Evolutionary conservation across 2,888 invertebrate genomes (phyloP).

Genomic region (Diloba caeruleocephala): DNA sequence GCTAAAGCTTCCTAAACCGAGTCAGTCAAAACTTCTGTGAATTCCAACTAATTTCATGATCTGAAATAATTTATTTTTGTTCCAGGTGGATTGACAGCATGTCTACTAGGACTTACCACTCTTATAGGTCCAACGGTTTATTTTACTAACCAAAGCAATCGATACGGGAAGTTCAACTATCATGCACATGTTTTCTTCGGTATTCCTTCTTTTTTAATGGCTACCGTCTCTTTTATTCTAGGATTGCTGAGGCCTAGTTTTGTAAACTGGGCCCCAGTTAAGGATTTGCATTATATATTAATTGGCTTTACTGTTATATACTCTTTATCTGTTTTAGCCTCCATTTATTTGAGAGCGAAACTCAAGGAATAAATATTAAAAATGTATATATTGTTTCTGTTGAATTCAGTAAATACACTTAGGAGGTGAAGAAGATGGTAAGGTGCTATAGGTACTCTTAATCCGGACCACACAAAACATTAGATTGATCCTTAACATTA

Average conservation of each 20-base stretch:
- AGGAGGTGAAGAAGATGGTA: no score
- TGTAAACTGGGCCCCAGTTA: constrained; percentile 51
- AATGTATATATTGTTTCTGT: constrained; percentile 1
- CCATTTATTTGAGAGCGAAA: neutral
- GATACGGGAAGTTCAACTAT: constrained; percentile 14
- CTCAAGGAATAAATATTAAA: constrained; percentile 1
- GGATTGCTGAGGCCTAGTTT: constrained; percentile 60
- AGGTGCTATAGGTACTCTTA: no score
- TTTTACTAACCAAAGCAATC: neutral
- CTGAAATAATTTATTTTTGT: constrained; percentile 6
- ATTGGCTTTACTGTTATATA: constrained; percentile 59
- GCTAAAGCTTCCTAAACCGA: no score
- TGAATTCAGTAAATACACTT: no score
- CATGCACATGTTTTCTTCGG: constrained; percentile 42
- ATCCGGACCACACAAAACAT: no score
- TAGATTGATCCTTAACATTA: no score
- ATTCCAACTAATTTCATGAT: no score
- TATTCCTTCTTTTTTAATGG: constrained; percentile 46
- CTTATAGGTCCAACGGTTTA: constrained; percentile 22
- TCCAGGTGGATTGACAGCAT: constrained; percentile 15
- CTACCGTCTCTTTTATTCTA: constrained; percentile 62
- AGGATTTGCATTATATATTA: constrained; percentile 47
- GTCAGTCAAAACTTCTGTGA: no score
- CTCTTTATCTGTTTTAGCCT: constrained; percentile 26
- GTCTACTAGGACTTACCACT: neutral